phyloP scores from a whole-genome alignment of 2,888 invertebrate species.

The Dryadula phaetusa region DNA sequence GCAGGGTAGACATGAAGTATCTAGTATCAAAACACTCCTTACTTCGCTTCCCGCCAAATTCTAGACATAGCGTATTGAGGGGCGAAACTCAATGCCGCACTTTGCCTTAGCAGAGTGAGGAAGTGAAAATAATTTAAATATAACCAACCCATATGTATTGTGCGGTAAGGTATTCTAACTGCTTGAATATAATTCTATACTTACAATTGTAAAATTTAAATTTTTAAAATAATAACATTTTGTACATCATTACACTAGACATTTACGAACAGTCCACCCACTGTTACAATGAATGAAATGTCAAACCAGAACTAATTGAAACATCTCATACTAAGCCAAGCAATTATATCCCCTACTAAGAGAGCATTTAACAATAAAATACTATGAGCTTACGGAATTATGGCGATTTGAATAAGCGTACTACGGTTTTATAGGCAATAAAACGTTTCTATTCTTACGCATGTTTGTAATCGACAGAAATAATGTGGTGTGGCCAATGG shows the following conservation, averaged over 20 bases:
- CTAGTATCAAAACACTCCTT: too few species aligned
- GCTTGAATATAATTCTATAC: too few species aligned
- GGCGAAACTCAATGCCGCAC: too few species aligned
- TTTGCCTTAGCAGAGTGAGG: too few species aligned
- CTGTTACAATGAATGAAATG: conserved; percentile 40
- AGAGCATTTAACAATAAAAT: conserved; percentile 19
- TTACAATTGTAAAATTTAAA: background rate
- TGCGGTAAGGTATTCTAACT: too few species aligned
- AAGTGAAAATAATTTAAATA: too few species aligned
- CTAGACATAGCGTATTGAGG: too few species aligned
- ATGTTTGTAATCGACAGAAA: conserved; percentile 38
- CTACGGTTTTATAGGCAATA: conserved; percentile 49
- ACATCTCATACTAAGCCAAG: conserved; percentile 30
- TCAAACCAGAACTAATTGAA: conserved; percentile 43
- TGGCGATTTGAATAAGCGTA: conserved; percentile 42
- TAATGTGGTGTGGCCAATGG: conserved; percentile 35
- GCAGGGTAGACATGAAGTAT: too few species aligned
- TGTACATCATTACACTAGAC: conserved; percentile 32
- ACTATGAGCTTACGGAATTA: conserved; percentile 24
- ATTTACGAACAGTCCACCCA: conserved; percentile 35
- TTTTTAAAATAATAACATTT: conserved; percentile 2
- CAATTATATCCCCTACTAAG: conserved; percentile 28
- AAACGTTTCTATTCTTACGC: conserved; percentile 48
- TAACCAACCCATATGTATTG: too few species aligned
- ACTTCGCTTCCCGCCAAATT: too few species aligned